Percentiles rank a stretch among this genome's conserved stretches.
These are phyloP conservation scores for Eristalis pertinax DNA, from an alignment of 2,888 invertebrate species.

Conservation along the genomic window DNA sequence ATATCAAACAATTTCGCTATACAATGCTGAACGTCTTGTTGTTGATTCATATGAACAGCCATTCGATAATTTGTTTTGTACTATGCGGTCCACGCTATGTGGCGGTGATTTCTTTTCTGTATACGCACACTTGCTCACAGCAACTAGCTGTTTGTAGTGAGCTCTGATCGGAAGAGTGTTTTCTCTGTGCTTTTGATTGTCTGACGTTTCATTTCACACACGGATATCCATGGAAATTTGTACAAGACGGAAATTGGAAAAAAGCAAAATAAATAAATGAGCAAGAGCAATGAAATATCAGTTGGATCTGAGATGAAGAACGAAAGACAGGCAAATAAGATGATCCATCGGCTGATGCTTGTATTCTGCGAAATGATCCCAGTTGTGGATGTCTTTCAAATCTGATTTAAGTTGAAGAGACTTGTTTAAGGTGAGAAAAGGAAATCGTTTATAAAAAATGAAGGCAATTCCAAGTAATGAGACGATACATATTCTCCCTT, in stretches of 20 bases:
- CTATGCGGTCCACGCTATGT: conserved; percentile 12
- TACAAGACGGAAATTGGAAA: background rate
- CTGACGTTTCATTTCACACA: background rate
- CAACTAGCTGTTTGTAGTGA: background rate
- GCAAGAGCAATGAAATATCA: background rate
- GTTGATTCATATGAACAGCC: conserved; percentile 12
- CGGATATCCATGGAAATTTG: background rate
- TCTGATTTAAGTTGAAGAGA: too few relatives aligned
- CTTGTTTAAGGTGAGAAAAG: too few relatives aligned
- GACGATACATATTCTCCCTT: too few relatives aligned
- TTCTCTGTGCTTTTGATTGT: background rate
- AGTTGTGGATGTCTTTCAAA: too few relatives aligned
- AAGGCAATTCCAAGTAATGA: too few relatives aligned
- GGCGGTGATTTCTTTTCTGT: background rate
- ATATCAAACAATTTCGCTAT: conserved; percentile 55
- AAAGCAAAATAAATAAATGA: background rate
- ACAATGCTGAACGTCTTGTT: conserved; percentile 26
- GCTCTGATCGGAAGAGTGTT: background rate
- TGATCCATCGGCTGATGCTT: background rate
- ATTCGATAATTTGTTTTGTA: conserved; percentile 29
- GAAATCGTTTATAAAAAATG: too few relatives aligned
- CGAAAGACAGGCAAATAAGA: background rate
- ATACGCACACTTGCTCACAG: background rate
- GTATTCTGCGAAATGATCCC: too few relatives aligned
- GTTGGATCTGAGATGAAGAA: background rate